Base-by-base conservation (phyloP, 2,113 vertebrate genomes). In the Centropus bengalensis region DNA sequence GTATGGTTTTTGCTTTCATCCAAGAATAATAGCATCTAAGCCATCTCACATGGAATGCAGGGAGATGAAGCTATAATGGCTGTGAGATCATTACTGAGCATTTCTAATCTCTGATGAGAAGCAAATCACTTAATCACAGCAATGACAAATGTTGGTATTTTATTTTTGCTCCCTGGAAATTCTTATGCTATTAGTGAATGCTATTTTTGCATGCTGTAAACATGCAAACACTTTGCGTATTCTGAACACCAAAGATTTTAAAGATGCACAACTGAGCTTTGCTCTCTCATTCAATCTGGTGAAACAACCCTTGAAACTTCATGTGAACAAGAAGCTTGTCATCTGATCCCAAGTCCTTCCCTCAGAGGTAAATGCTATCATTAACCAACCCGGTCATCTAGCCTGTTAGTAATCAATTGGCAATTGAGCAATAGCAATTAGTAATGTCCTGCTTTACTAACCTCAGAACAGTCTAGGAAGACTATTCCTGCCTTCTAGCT, bases 31-130 rank as follows among this genome's bases (percentile, higher is more conserved):
- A 76, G 24, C 58, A 69, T 80, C 54, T 82, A 89, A 93, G 70
- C 17, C 27, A 22, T 68, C 55, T 66, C 67, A 85, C 10, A 18
- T n/a, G 28, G 17, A 70, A 59, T 69, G 8, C 23, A 44, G 28
- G 27, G 69, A 71, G 42, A 38, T 64, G 80, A 88, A 94, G 33
- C 64, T 70, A 11, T 91, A 92, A 86, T 55, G 68, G 24, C 73
- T 88, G 3, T 27, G 27, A 88, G 9, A 64, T 73, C 30, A 56
- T 77, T 49, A 70, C 63, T 67, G 52, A 66, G 68, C 10, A 44
- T 88, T 93, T 86, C n/a, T 83, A 87, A 92, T 86, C 79, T 68
- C 36, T 55, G n/a, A 45, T 44, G 15, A 67, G 86, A 90, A 73
- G 26, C 11, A 33, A 88, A 83, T 82, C 74, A 44, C 26, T 85